phyloP scores from a whole-genome alignment of 2,888 invertebrate species.

The Pecten maximus region DNA sequence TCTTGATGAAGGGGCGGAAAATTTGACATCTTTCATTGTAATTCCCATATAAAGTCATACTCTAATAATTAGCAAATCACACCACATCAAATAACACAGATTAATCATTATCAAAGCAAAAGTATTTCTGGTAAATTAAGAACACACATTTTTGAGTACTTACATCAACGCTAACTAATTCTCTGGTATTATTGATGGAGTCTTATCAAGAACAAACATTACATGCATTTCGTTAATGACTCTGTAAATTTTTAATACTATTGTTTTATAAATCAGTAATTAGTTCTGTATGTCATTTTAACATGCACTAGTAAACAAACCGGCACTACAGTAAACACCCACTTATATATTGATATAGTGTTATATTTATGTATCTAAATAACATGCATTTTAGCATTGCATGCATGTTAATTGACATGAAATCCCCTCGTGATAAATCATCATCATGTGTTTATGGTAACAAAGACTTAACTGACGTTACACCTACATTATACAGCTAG shows the following conservation, averaged over 20 bases:
- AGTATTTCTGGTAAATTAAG: background rate
- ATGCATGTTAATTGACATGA: background rate
- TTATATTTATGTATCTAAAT: background rate
- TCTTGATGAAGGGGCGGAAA: no score
- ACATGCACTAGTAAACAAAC: background rate
- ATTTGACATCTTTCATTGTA: no score
- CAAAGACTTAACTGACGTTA: no score
- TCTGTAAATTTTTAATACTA: background rate
- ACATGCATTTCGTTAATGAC: background rate
- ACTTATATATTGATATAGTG: background rate
- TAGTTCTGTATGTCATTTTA: background rate
- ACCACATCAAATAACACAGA: background rate
- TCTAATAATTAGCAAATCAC: background rate
- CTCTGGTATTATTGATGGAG: background rate
- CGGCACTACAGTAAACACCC: background rate
- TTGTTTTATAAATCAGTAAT: background rate
- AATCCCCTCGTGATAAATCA: background rate
- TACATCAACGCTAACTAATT: conserved; percentile 18
- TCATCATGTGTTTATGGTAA: no score
- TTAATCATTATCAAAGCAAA: background rate
- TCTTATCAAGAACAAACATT: background rate
- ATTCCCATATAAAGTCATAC: no score
- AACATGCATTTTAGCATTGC: background rate
- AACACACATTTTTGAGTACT: background rate
- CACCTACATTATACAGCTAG: no score